Evolutionary conservation across 2,888 invertebrate genomes (phyloP).

Genomic region (Rhamnusium bicolor): DNA sequence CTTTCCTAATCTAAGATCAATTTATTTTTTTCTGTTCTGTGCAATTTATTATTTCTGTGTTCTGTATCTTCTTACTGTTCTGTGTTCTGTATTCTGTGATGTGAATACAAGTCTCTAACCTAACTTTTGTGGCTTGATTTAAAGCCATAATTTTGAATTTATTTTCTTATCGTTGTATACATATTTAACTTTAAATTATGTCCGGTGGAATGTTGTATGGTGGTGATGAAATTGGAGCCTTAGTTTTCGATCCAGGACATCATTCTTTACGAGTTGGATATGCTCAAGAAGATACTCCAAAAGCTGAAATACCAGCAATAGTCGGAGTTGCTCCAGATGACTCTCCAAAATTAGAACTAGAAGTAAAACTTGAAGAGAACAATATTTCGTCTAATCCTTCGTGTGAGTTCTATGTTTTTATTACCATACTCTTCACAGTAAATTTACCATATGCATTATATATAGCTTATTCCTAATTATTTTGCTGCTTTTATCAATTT

Average conservation of each 20-base stretch:
- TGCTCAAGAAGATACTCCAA: conserved; percentile 99
- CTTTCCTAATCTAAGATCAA: too few relatives aligned
- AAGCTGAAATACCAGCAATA: conserved; percentile 96
- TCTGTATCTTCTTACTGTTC: too few relatives aligned
- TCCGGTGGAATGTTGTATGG: conserved; percentile 87
- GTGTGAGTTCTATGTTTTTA: conserved; percentile 52
- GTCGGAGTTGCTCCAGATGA: conserved; percentile 87
- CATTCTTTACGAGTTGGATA: conserved; percentile 93
- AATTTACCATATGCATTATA: too few relatives aligned
- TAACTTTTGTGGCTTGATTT: conserved; percentile 5
- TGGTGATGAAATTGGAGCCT: conserved; percentile 98
- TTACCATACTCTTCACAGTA: not conserved
- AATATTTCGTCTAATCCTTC: conserved; percentile 62
- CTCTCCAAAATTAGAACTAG: conserved; percentile 80
- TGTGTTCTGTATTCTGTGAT: too few relatives aligned
- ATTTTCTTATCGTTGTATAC: not conserved
- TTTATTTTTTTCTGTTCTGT: too few relatives aligned
- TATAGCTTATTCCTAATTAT: too few relatives aligned
- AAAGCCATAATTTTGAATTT: conserved; percentile 3
- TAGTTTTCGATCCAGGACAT: conserved; percentile 97
- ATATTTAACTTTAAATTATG: conserved; percentile 58
- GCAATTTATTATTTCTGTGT: too few relatives aligned
- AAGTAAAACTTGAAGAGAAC: conserved; percentile 82
- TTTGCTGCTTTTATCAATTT: too few relatives aligned
- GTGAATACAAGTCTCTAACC: conserved; percentile 1